Percentiles rank a stretch among this genome's conserved stretches.
Conservation (phyloP, 1,140 invertebrate species). For the Metaphire vulgaris region DNA sequence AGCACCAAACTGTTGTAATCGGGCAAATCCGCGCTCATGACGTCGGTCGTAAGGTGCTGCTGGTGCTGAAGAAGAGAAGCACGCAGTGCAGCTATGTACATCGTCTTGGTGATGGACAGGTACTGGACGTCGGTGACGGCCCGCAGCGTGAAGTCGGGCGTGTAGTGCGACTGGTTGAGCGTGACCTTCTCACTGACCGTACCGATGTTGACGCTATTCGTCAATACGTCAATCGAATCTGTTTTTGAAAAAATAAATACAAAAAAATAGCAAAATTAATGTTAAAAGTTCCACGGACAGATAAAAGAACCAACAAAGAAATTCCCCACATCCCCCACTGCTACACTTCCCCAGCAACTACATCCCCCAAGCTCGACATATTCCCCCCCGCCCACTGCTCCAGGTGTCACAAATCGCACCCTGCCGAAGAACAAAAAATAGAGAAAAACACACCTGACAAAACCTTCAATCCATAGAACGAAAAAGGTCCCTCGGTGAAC, state of each 20-base stretch:
- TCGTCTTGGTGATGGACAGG: conserved; percentile 64
- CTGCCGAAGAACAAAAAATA: too few species aligned
- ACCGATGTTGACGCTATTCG: background rate
- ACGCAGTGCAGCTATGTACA: conserved; percentile 80
- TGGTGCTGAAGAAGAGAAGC: conserved; percentile 60
- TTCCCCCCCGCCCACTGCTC: too few species aligned
- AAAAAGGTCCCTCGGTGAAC: conserved; percentile 51
- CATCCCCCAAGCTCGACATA: too few species aligned
- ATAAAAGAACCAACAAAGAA: too few species aligned
- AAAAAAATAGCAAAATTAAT: background rate
- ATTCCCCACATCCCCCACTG: too few species aligned
- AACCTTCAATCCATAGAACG: conserved; percentile 14
- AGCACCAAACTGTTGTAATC: too few species aligned
- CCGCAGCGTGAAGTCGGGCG: conserved; percentile 83
- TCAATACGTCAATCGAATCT: background rate
- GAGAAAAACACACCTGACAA: background rate
- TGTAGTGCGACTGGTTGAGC: conserved; percentile 57
- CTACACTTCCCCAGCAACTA: too few species aligned
- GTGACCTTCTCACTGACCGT: background rate
- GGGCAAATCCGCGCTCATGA: too few species aligned
- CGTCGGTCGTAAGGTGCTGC: background rate
- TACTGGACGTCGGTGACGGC: conserved; percentile 76
- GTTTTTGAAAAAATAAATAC: too few species aligned
- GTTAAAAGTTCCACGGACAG: too few species aligned
- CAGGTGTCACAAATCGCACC: too few species aligned